Evolutionary conservation across 1,140 invertebrate genomes (phyloP).

Genomic region (Rhyzopertha dominica): DNA sequence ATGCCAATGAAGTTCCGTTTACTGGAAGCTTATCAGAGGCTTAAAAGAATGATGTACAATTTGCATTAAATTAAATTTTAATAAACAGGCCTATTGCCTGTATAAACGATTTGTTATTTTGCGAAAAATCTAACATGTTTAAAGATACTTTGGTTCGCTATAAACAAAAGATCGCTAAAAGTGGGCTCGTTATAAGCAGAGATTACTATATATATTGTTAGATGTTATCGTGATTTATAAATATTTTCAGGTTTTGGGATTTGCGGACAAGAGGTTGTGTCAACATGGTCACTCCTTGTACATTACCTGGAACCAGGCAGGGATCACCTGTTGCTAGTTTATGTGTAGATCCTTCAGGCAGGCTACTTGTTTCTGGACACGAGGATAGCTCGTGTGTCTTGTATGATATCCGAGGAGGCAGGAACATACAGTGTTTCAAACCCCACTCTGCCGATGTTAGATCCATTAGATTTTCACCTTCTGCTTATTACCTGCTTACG

Average conservation of each 20-base stretch:
- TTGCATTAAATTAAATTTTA: too few relatives aligned
- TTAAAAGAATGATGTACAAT: too few relatives aligned
- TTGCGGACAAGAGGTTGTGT: conserved; percentile 86
- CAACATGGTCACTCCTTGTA: conserved; percentile 80
- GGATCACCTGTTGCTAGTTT: conserved; percentile 90
- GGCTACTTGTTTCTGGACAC: conserved; percentile 91
- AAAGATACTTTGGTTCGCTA: too few relatives aligned
- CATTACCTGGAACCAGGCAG: conserved; percentile 66
- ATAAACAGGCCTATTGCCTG: too few relatives aligned
- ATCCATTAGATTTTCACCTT: conserved; percentile 93
- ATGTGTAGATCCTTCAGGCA: conserved; percentile 92
- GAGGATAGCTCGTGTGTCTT: conserved; percentile 94
- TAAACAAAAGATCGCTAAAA: too few relatives aligned
- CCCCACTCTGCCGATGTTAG: conserved; percentile 88
- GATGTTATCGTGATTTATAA: too few relatives aligned
- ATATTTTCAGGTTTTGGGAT: conserved; percentile 99
- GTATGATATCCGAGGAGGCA: conserved; percentile 89
- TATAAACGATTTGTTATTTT: too few relatives aligned
- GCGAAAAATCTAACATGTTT: too few relatives aligned
- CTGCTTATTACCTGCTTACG: conserved; percentile 94
- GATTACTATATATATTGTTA: too few relatives aligned
- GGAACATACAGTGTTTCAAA: conserved; percentile 90
- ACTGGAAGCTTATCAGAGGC: too few relatives aligned
- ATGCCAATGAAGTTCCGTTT: too few relatives aligned
- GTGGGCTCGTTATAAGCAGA: too few relatives aligned